phyloP scores from a whole-genome alignment of 2,888 invertebrate genomes.

The Myathropa florea region DNA sequence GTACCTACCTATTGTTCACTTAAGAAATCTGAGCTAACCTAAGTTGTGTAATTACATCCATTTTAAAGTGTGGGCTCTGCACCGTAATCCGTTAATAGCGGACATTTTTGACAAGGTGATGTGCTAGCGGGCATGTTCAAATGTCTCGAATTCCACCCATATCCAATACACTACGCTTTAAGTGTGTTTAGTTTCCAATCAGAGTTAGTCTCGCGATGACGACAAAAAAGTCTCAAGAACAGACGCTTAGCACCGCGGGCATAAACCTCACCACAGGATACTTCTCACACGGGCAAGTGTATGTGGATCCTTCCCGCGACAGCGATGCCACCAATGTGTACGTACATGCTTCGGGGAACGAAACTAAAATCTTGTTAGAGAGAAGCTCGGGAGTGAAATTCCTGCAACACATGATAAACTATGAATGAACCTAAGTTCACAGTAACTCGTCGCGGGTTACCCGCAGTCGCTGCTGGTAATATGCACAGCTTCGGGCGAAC shows the following conservation, averaged over 20 bases:
- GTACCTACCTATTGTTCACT: too few species aligned
- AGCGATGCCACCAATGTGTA: not conserved
- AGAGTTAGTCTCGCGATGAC: not conserved
- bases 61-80: not conserved
- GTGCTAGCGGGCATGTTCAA: not conserved
- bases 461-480: not conserved
- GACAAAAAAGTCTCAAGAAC: not conserved
- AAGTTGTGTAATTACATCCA: not conserved
- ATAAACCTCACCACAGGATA: not conserved
- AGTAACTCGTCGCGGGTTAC: not conserved
- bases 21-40: too few species aligned
- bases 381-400: not conserved
- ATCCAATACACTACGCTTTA: not conserved
- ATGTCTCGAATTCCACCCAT: not conserved
- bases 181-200: not conserved
- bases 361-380: not conserved
- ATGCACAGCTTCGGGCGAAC: too few species aligned
- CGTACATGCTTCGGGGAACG: not conserved
- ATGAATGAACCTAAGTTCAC: not conserved
- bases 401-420: not conserved
- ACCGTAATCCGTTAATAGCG: not conserved
- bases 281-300: not conserved
- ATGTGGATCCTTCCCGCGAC: not conserved
- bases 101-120: not conserved
- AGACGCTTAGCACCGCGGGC: not conserved